Conservation (phyloP, 2,888 invertebrate genomes). For the Ormyrus pomaceus region DNA sequence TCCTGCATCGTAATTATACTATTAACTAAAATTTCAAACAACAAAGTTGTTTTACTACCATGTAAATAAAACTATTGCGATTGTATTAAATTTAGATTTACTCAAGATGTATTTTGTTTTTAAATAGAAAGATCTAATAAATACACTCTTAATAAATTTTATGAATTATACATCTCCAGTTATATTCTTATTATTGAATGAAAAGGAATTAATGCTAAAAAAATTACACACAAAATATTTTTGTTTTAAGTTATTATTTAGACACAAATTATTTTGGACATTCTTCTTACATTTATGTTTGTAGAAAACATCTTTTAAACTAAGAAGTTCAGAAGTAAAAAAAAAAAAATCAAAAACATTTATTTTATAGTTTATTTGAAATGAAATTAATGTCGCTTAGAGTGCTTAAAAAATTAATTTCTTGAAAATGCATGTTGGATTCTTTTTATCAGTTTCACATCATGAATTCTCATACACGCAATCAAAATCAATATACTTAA, state of each 20-base stretch:
- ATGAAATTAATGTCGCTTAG: background rate
- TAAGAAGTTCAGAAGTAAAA: slow-evolving; percentile 24
- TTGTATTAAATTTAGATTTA: slow-evolving; percentile 29
- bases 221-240: background rate
- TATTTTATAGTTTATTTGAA: slow-evolving; percentile 1
- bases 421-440: slow-evolving; percentile 30
- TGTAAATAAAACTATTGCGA: slow-evolving; percentile 34
- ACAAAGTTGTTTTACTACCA: slow-evolving; percentile 23
- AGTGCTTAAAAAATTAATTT: slow-evolving; percentile 16
- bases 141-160: slow-evolving; percentile 18
- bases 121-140: slow-evolving; percentile 25
- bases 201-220: background rate
- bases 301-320: slow-evolving; percentile 11
- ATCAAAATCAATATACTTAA: slow-evolving; percentile 26
- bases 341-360: background rate
- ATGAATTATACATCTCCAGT: background rate
- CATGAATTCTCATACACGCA: slow-evolving; percentile 22
- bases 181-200: background rate
- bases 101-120: slow-evolving; percentile 39
- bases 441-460: slow-evolving; percentile 27
- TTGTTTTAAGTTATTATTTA: slow-evolving; percentile 50
- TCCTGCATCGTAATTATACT: slow-evolving; percentile 36
- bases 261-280: slow-evolving; percentile 44
- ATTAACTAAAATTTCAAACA: slow-evolving; percentile 19
- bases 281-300: slow-evolving; percentile 30